Evolutionary conservation across 2,113 vertebrate species (phyloP), one percentile per base, ranked within the genome.

Genomic region (Triplophysa dalaica): DNA sequence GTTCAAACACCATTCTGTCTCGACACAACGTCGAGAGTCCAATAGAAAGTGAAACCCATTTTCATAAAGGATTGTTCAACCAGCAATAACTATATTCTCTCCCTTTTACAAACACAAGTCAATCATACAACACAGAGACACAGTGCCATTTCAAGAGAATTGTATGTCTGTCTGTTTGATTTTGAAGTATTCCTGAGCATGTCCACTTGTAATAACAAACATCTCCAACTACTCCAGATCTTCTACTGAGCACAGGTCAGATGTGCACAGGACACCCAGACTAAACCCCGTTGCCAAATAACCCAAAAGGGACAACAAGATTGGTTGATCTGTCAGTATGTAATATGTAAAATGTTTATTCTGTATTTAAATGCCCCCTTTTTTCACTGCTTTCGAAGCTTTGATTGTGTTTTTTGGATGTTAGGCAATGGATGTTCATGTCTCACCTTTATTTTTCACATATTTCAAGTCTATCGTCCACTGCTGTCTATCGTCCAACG

Each of bases 161-260:
- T 86, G 48, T 77, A 41, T 64, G 70, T 77, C n/a, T 43, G 48
- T 29, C 7, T 52, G 26, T 64, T 21, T 69, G 70, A 22, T 22
- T 75, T 72, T 75, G 29, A 50, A 88, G 90, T 84, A 68, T 88
- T 68, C 76, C 86, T 83, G 85, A 79, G 84, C 85, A 84, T 65
- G 64, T 90, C 88, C 80, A 80, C 82, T 87, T 90, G 89, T 86
- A 92, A 90, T 86, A 90, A 89, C 91, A 91, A 89, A 87, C 86
- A 88, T 92, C 91, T 87, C 89, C 88, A 86, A 86, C 79, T 85
- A 90, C 86, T 89, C 87, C 87, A 89, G 86, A 86, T 90, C 87
- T 85, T 86, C 86, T 90, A 86, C 89, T 77, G 89, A 90, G 87
- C 82, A 68, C n/a, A 70, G 52, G 17, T 24, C 21, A 43, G 43